Percentiles rank a stretch among this genome's conserved stretches.
Conservation (phyloP, 2,113 vertebrate species). For the Murina feae region DNA sequence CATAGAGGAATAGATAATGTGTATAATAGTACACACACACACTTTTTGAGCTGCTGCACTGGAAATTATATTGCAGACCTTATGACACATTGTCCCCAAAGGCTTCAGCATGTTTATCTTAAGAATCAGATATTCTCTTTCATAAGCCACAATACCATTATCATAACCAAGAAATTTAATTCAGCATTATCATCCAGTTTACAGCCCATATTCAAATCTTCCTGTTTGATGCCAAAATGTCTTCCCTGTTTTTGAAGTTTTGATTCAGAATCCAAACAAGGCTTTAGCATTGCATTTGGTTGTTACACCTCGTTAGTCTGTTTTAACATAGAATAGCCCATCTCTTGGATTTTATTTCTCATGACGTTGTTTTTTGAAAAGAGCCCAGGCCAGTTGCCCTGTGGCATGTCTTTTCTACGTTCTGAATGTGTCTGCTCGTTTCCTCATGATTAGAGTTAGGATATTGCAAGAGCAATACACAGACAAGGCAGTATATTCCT, state of each 20-base stretch:
- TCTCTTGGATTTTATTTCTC: background rate
- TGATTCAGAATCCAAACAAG: background rate
- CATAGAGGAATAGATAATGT: background rate
- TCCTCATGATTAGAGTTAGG: background rate
- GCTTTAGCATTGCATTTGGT: background rate
- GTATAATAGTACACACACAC: background rate
- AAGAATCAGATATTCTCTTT: background rate
- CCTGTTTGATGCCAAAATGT: background rate
- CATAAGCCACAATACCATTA: background rate
- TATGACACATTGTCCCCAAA: background rate
- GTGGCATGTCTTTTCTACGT: background rate
- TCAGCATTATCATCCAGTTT: background rate
- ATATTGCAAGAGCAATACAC: background rate
- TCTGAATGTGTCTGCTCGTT: background rate
- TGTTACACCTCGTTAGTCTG: background rate
- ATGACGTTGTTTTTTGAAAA: background rate
- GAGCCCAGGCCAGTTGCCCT: background rate
- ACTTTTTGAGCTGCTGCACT: background rate
- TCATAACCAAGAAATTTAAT: background rate
- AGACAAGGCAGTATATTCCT: background rate
- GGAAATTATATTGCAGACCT: background rate
- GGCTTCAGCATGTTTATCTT: background rate
- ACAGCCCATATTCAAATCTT: background rate
- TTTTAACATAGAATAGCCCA: background rate
- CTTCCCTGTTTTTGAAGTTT: background rate